Evolutionary conservation across 1,140 invertebrate genomes (phyloP), one percentile per base, ranked within the genome.

Genomic region (Drosophila aff.): DNA sequence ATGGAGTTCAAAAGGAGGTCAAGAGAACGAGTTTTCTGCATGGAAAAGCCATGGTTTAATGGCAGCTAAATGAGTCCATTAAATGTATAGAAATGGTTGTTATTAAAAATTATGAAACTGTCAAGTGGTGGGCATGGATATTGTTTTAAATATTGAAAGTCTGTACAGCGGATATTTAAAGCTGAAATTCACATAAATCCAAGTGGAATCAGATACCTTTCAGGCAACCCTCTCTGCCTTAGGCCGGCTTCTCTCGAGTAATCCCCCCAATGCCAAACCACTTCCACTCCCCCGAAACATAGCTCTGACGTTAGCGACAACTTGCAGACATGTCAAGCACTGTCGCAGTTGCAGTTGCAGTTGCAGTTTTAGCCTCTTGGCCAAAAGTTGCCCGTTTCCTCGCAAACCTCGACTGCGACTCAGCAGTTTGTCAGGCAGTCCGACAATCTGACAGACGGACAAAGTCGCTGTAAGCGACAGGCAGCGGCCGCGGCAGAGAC

Each of bases 241-340:
- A 23, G 31, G 15, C 68, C 43, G 36, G 36, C 55, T 53, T 38
- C 31, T 38, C 50, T 55, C 15, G 11, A 16, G 21, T 33, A 66
- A 44, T 44, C 57, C 63, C 38, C 40, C 63, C 63, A 66, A 68
- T 68, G 64, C 63, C 66, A 68, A 40, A n/a, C 63, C 64, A 52
- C 57, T 43, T 59, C 53, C 53, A 43, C 38, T 60, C 26, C 26
- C 46, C 31, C 60, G 23, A 52, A 36, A 28, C 26, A 57, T 23
- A n/a, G 36, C 68, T 31, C 38, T 73, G 69, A 73, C 57, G 53
- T 57, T 28, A 26, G 62, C 61, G 75, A 77, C 74, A 82, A 79
- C 83, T 87, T 79, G 82, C 83, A 86, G 82, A 79, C 83, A 76
- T 86, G 79, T 85, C 82, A 71, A 63, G 47, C 64, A 57, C 67